Evolutionary conservation across 2,113 vertebrate genomes (phyloP).

Genomic region (Chlorodrepanis virens): DNA sequence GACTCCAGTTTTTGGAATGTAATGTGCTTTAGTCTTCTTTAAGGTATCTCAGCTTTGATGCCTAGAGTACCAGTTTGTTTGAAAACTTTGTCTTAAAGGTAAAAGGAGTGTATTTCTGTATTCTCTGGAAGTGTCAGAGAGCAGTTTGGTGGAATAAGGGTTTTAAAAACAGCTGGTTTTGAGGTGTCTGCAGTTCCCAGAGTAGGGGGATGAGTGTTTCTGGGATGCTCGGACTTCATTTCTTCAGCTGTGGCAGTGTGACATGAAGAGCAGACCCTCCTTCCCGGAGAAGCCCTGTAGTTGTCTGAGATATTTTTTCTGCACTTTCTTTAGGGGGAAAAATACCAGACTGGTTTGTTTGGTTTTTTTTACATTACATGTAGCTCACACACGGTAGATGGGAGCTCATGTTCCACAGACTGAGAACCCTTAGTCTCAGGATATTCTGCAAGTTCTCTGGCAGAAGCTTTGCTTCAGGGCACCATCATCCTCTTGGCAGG

Average conservation of each 20-base stretch:
- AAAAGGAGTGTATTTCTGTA: background rate
- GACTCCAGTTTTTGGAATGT: background rate
- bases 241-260: background rate
- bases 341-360: background rate
- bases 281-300: background rate
- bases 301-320: background rate
- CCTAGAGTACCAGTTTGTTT: background rate
- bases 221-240: background rate
- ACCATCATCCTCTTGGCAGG: fast-evolving
- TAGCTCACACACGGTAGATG: background rate
- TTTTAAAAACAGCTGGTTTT: background rate
- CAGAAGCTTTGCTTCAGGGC: background rate
- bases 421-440: background rate
- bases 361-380: background rate
- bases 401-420: background rate
- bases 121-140: background rate
- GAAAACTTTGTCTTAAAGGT: background rate
- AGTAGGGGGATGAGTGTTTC: background rate
- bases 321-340: background rate
- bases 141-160: background rate
- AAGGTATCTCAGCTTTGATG: background rate
- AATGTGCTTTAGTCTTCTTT: background rate
- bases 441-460: background rate
- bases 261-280: background rate
- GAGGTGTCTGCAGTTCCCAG: background rate